These are phyloP conservation scores for Heliconius eleuchia DNA, from an alignment of 1,140 invertebrate genomes.

Conservation along the genomic window DNA sequence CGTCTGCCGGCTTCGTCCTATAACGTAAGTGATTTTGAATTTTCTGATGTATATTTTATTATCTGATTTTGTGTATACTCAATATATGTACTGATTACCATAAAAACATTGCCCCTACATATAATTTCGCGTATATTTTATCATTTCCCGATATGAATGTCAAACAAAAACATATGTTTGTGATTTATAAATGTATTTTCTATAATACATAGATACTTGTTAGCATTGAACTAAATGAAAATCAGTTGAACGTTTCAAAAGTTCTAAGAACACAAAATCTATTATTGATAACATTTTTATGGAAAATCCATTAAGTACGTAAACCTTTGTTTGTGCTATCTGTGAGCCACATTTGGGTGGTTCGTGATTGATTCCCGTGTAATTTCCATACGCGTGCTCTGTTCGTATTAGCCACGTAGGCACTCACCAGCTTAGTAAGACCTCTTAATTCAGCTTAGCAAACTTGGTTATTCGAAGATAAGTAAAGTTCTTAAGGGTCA, in stretches of 20 bases:
- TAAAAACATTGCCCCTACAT: slow-evolving; percentile 54
- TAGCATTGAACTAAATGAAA: neutral
- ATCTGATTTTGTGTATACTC: slow-evolving; percentile 75
- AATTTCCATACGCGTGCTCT: slow-evolving; percentile 79
- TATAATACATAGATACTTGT: neutral
- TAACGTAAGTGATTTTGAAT: slow-evolving; percentile 81
- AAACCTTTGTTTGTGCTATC: slow-evolving; percentile 70
- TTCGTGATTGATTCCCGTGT: slow-evolving; percentile 79
- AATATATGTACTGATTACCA: slow-evolving; percentile 70
- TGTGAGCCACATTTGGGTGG: slow-evolving; percentile 67
- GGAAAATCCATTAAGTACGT: slow-evolving; percentile 63
- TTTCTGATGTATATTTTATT: slow-evolving; percentile 81
- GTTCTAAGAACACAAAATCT: neutral
- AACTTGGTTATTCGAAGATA: slow-evolving; percentile 42
- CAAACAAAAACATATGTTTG: neutral
- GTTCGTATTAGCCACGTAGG: slow-evolving; percentile 74
- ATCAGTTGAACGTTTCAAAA: neutral
- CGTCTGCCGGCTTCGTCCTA: slow-evolving; percentile 63
- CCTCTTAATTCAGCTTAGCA: slow-evolving; percentile 34
- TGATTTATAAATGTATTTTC: neutral
- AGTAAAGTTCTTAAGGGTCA: slow-evolving; percentile 52
- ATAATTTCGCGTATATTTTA: slow-evolving; percentile 28
- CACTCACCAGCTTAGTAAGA: slow-evolving; percentile 50
- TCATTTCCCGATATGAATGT: neutral
- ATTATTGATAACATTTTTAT: slow-evolving; percentile 51